Conservation (phyloP, 1,140 invertebrate genomes). For the Drosophila prosaltans region DNA sequence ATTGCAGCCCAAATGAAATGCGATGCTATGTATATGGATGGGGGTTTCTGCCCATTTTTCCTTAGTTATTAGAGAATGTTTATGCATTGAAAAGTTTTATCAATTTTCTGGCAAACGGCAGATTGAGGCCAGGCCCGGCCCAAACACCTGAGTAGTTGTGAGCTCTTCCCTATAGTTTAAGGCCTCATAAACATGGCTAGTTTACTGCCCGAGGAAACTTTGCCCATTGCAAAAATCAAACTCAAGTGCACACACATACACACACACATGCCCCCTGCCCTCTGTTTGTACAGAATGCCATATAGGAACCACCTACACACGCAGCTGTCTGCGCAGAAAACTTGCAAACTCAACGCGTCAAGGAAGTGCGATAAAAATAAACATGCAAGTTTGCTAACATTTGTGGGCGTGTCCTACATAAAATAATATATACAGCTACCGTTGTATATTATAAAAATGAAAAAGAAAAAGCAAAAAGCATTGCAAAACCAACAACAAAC, state of each 20-base stretch:
- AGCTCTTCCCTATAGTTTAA: constrained; percentile 24
- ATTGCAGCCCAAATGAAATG: constrained; percentile 6
- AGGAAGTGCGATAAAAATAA: constrained; percentile 66
- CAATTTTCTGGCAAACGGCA: constrained; percentile 38
- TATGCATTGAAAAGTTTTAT: constrained; percentile 39
- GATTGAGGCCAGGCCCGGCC: constrained; percentile 23
- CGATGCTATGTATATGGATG: not conserved
- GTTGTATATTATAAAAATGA: not conserved
- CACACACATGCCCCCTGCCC: too few relatives aligned
- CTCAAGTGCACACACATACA: not conserved
- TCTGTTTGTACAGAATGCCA: not conserved
- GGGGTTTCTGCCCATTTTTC: not conserved
- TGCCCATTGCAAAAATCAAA: constrained; percentile 57
- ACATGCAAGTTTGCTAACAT: constrained; percentile 40
- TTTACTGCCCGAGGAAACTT: constrained; percentile 48
- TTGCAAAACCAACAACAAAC: constrained; percentile 28
- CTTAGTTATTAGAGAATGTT: constrained; percentile 15
- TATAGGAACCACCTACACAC: not conserved
- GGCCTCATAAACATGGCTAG: constrained; percentile 44
- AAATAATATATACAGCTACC: not conserved
- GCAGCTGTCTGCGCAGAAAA: constrained; percentile 41
- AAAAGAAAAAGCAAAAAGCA: constrained; percentile 16
- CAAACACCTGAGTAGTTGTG: not conserved
- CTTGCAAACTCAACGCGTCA: constrained; percentile 51
- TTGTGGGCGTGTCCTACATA: constrained; percentile 20